These are phyloP conservation scores for Botrylloides violaceus DNA, from an alignment of 23 tunicate genomes.

Conservation along the genomic window DNA sequence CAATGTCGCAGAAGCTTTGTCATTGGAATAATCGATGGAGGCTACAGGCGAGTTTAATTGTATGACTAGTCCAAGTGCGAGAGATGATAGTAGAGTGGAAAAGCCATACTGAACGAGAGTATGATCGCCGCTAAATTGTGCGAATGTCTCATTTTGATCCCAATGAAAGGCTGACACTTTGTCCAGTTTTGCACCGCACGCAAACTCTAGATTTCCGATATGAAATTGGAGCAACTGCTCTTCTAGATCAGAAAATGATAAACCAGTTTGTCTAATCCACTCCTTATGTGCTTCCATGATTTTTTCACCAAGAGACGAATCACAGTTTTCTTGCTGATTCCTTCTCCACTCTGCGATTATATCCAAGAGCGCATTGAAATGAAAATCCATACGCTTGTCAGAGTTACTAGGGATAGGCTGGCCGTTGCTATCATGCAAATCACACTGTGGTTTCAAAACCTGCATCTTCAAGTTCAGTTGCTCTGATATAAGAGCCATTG, in stretches of 20 bases:
- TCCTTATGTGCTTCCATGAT: conserved; percentile 73
- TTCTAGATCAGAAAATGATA: conserved; percentile 57
- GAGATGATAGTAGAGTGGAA: conserved; percentile 37
- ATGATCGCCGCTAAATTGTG: conserved; percentile 93
- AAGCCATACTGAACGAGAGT: conserved; percentile 85
- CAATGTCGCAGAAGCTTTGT: conserved; percentile 26
- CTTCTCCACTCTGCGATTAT: conserved; percentile 85
- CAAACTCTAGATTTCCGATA: conserved; percentile 82
- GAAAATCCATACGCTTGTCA: conserved; percentile 87
- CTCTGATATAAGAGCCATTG: conserved; percentile 62
- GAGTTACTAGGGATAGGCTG: conserved; percentile 43
- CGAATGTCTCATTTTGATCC: conserved; percentile 93
- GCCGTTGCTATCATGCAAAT: conserved; percentile 36
- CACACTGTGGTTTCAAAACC: conserved; percentile 56
- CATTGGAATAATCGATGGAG: conserved; percentile 1
- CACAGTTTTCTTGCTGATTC: conserved; percentile 53
- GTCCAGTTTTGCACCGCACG: conserved; percentile 76
- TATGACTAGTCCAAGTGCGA: conserved; percentile 54
- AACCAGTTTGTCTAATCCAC: conserved; percentile 74
- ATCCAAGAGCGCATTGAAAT: conserved; percentile 75
- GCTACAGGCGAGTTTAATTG: conserved; percentile 42
- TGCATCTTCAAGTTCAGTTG: conserved; percentile 69
- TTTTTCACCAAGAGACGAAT: conserved; percentile 75
- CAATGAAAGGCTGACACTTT: conserved; percentile 93
- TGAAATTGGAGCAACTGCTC: conserved; percentile 65